Base-by-base conservation (phyloP, 2,888 invertebrate species). In the Philereme transversata region DNA sequence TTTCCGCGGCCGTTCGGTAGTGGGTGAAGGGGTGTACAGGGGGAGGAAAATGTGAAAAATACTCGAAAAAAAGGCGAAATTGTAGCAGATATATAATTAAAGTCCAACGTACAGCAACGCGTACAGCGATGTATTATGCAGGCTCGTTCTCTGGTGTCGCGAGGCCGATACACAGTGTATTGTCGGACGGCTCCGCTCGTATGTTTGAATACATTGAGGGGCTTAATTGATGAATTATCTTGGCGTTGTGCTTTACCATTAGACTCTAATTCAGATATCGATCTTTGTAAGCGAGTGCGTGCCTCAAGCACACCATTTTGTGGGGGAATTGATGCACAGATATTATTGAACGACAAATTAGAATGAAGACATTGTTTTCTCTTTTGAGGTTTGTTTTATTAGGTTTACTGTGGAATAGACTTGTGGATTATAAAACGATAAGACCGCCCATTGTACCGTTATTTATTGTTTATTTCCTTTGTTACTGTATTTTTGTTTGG, bases 31-130 rank as follows among this genome's bases (percentile, higher is more conserved):
- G 80, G 82, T 80, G 83, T 81, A 73, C 53, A 74, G 87, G 88
- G 86, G 82, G 84, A 79, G 78, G 85, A 91, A 22, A 91, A 91
- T 91, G 92, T 92, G 92, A 92, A 92, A 92, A 93, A 93, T 92
- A 92, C 92, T 91, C 92, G 90, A 92, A 93, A 93, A 77, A 93
- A 93, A 92, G 90, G 87, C 88, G 87, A 91, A 92, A 91, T 91
- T 91, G 92, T 91, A 90, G 90, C 92, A 92, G 91, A 92, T 92
- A 92, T 92, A 92, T 91, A 92, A 92, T 92, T 92, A 92, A 92
- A 91, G 90, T 82, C 88, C 84, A 78, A 82, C 86, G 88, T 90
- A 90, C 88, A 88, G 88, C 79, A 82, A 81, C 86, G 81, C 84
- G 88, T 82, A 82, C 79, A 73, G 81, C 87, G 84, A 91, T 92